phyloP scores from a whole-genome alignment of 2,888 invertebrate species.

The Cosmopolites sordidus region DNA sequence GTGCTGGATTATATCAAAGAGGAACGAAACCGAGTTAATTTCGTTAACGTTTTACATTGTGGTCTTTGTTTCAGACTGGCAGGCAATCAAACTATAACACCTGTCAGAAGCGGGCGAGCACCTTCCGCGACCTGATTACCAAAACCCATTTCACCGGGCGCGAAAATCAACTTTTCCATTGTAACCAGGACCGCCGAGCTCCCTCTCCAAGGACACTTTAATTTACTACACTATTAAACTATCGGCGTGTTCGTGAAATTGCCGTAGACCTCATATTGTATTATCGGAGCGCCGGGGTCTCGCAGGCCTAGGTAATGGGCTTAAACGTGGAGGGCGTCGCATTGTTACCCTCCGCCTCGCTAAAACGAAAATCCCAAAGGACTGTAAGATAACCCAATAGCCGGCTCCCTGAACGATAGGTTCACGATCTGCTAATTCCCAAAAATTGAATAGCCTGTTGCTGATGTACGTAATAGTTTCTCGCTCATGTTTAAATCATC shows the following conservation, averaged over 20 bases:
- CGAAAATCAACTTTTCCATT: no score
- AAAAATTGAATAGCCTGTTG: constrained; percentile 26
- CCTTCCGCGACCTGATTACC: no score
- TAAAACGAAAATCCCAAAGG: constrained; percentile 23
- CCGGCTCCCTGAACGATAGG: constrained; percentile 20
- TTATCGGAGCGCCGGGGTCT: constrained; percentile 18
- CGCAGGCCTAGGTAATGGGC: constrained; percentile 24
- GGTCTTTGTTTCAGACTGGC: no score
- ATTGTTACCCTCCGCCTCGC: constrained; percentile 21
- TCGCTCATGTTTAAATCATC: no score
- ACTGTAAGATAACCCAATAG: constrained; percentile 25
- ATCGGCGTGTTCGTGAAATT: constrained; percentile 21
- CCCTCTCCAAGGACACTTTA: constrained; percentile 15
- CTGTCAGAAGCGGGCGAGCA: no score
- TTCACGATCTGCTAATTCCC: constrained; percentile 27
- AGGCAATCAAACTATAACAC: no score
- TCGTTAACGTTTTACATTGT: no score
- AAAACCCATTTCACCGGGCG: no score
- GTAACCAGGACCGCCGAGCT: neutral
- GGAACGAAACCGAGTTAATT: no score
- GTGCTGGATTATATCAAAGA: no score
- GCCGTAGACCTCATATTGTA: constrained; percentile 13
- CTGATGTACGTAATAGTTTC: constrained; percentile 2
- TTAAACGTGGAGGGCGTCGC: constrained; percentile 9
- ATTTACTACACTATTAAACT: constrained; percentile 25